phyloP scores from a whole-genome alignment of 2,113 vertebrate species.

The Triplophysa dalaica region DNA sequence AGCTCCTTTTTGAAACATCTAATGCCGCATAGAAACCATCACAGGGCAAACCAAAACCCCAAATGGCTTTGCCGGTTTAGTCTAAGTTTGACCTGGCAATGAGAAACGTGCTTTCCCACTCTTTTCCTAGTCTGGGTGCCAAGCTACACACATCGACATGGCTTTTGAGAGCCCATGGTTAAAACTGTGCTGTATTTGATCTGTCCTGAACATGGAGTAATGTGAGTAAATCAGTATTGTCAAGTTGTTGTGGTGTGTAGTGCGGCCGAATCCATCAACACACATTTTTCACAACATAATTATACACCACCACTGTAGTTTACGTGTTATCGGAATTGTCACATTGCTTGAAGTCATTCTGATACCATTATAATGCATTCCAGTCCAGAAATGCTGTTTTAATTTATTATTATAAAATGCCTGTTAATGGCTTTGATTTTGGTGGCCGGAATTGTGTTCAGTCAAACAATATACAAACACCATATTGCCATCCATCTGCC shows the following conservation, averaged over 20 bases:
- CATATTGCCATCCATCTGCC: constrained; percentile 5
- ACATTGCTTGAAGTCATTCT: constrained; percentile 15
- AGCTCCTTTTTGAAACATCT: constrained; percentile 56
- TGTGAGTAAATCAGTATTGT: constrained; percentile 60
- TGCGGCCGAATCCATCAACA: constrained; percentile 54
- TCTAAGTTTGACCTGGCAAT: constrained; percentile 71
- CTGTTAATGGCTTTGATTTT: constrained; percentile 25
- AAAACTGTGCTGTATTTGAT: constrained; percentile 57
- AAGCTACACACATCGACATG: constrained; percentile 56
- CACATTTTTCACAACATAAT: constrained; percentile 41
- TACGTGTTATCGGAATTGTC: constrained; percentile 33
- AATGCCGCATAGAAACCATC: constrained; percentile 61
- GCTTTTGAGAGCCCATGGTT: constrained; percentile 59
- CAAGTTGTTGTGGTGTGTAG: constrained; percentile 65
- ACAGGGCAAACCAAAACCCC: constrained; percentile 69
- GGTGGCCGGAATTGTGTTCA: neutral
- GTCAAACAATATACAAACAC: constrained; percentile 5
- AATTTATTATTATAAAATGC: neutral
- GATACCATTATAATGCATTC: constrained; percentile 20
- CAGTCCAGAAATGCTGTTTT: neutral
- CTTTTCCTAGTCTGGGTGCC: constrained; percentile 60
- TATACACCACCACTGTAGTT: constrained; percentile 39
- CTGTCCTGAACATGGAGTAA: constrained; percentile 56
- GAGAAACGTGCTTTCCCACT: constrained; percentile 57
- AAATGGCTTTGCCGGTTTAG: constrained; percentile 66